Evolutionary conservation across 2,888 invertebrate species (phyloP).

Genomic region (Cephus nigrinus): DNA sequence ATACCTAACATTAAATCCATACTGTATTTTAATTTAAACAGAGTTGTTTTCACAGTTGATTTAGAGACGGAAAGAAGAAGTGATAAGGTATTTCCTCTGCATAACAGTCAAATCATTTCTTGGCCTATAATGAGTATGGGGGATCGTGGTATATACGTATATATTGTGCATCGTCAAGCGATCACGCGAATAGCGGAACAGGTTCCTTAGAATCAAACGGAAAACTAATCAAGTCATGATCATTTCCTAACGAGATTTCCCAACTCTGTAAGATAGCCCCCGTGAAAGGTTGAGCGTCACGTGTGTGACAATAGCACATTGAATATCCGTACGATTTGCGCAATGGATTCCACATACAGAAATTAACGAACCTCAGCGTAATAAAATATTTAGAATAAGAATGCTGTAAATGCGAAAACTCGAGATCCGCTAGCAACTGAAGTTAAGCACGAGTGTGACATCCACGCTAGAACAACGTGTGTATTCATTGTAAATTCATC

Average conservation of each 20-base stretch:
- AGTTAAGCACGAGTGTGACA: neutral
- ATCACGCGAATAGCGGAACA: neutral
- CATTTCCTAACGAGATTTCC: neutral
- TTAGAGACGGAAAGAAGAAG: neutral
- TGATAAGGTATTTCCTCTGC: neutral
- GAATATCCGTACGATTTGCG: neutral
- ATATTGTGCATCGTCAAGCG: neutral
- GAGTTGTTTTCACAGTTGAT: neutral
- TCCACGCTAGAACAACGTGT: neutral
- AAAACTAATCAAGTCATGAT: neutral
- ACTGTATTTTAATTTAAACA: neutral
- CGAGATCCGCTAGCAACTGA: neutral
- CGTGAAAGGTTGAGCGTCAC: neutral
- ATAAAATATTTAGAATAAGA: slow-evolving; percentile 24
- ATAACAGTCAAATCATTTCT: neutral
- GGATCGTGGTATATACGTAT: neutral
- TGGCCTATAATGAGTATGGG: neutral
- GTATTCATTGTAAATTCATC: neutral
- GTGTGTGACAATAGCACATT: neutral
- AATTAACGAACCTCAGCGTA: slow-evolving; percentile 30
- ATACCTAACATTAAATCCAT: neutral
- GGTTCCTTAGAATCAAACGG: neutral
- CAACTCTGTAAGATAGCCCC: neutral
- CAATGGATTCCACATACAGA: neutral
- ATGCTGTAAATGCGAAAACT: neutral